Base-by-base conservation (phyloP, 2,888 invertebrate species). In the Drosophila paramelanica region DNA sequence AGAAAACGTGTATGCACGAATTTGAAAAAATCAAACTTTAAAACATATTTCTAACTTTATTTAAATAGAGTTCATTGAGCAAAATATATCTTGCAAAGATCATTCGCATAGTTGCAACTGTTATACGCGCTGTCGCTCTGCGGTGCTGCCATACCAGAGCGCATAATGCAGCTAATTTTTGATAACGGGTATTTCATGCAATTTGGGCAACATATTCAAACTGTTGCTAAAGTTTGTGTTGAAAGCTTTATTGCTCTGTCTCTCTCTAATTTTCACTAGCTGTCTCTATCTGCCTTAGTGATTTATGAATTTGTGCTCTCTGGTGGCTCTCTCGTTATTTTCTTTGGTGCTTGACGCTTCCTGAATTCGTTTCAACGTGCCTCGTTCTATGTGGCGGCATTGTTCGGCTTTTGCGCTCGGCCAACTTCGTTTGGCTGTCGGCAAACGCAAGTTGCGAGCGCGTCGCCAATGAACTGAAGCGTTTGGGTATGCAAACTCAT, bases 401-500 rank as follows among this genome's bases (percentile, higher is more conserved):
- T 20, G 33, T 47, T 73, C 74, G 75, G 62, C 41, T 52, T 33
- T 6, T 8, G 4, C 38, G 45, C 47, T 58, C 53, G 75, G 47
- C 20, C 25, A 25, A 11, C 11, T 31, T 51, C 49, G 61, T 47
- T 14, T 39, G 41, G 20, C 38, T 45, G 38, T 67, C 57, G 70
- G 36, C 42, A 36, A 62, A 58, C 53, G 66, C 47, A 23, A 52
- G 52, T 61, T 61, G 69, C 67, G 64, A 66, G 51, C 62, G 56
- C 67, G 61, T 42, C 68, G 66, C 64, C 67, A 82, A 71, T 72
- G 76, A 79, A 71, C 47, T 70, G 59, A 76, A 79, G 47, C 77
- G 59, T 72, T 79, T 77, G 79, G 81, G 81, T 87, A 88, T 85
- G 77, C 75, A 61, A 85, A 89, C 73, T 82, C 89, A 89, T 77